Evolutionary conservation across 2,113 vertebrate genomes (phyloP).

Genomic region (Helogale parvula): DNA sequence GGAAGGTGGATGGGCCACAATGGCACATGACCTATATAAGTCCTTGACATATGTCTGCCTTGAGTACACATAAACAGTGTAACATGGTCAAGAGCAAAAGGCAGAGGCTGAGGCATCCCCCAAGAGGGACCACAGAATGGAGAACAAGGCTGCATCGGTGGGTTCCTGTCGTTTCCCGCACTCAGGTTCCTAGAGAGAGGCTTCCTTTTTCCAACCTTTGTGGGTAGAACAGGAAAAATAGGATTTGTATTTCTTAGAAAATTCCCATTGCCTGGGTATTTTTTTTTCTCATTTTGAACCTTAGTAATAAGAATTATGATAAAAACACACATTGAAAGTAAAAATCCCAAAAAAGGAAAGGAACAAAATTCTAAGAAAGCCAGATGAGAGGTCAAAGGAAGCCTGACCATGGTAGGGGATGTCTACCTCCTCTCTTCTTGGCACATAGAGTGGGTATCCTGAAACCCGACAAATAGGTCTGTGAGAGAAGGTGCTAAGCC

Average conservation of each 20-base stretch:
- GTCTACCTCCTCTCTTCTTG: background rate
- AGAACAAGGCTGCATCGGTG: constrained; percentile 47
- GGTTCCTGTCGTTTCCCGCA: no score
- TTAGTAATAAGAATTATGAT: constrained; percentile 71
- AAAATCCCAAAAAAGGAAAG: constrained; percentile 56
- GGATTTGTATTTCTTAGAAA: constrained; percentile 87
- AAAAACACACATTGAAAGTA: constrained; percentile 55
- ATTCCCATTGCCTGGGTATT: constrained; percentile 73
- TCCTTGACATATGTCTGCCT: constrained; percentile 93
- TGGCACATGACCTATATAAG: constrained; percentile 89
- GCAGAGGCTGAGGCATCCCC: constrained; percentile 76
- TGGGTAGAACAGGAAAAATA: constrained; percentile 85
- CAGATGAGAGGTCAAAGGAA: background rate
- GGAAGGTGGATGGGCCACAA: constrained; percentile 82
- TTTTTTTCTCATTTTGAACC: constrained; percentile 78
- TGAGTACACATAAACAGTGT: constrained; percentile 92
- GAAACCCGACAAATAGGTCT: background rate
- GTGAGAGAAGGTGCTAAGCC: background rate
- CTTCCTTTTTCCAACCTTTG: background rate
- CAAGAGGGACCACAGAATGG: background rate
- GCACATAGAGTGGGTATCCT: background rate
- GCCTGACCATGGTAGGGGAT: background rate
- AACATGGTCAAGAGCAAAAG: constrained; percentile 77
- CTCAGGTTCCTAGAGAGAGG: constrained; percentile 63
- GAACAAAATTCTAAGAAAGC: constrained; percentile 66